Base-by-base conservation (phyloP, 92 coral and sea anemone species). In the Actinernus sp. region DNA sequence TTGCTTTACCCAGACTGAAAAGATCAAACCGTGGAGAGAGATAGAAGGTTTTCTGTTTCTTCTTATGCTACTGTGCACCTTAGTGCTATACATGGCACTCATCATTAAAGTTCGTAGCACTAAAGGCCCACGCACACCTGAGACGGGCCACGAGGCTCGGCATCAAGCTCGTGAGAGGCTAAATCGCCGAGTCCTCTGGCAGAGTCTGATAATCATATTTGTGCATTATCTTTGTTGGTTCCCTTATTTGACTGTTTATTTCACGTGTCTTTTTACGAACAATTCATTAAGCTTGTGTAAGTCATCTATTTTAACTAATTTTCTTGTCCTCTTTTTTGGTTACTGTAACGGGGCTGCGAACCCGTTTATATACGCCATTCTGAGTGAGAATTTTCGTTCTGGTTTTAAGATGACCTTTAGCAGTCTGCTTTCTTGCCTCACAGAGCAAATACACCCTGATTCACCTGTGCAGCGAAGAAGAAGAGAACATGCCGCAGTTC, bases 171-270 rank as follows among this genome's bases (percentile, higher is more conserved):
- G 61, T 13, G 26, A 50, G 25, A 50, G 41, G 24, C 34, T 67
- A 49, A 67, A 67, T 26, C 62, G 74, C 3, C 61, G 74, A 10
- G 74, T 67, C 16, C 74, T 67, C 12, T 67, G 61, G 14, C 74
- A 67, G 19, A 67, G 74, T 24, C 17, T 53, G 8, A 25, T 39
- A 22, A 67, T 67, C 4, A 53, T 67, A 14, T 51, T 51, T 16
- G 62, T 67, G 1, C 74, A 67, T 24, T 67, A 67, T 33, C 20
- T 67, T 52, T 67, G 74, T 45, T 67, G 74, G 74, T 31, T 52
- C 29, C 74, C 74, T 3, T 67, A 50, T n/a, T 33, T 67, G 8
- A 32, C 52, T 23, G 50, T 67, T 22, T 52, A 67, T 24, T 12
- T 67, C 0, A 49, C 62, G 9, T 67, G 74, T 25, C 20, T 51